Evolutionary conservation across 2,113 vertebrate genomes (phyloP).

Genomic region (Gymnocephalus cernua): DNA sequence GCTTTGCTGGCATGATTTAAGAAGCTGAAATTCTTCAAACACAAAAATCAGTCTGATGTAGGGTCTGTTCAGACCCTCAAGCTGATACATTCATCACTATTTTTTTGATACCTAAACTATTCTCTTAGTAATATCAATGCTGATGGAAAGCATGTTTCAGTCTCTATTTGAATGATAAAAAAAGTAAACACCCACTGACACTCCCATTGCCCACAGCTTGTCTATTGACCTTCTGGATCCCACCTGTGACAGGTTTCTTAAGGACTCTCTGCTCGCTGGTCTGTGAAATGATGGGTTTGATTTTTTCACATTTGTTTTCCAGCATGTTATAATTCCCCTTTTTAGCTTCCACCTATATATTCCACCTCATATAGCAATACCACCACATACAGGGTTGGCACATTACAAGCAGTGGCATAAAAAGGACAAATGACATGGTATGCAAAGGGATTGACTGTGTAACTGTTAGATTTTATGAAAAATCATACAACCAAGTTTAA

Average conservation of each 20-base stretch:
- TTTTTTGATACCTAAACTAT: background rate
- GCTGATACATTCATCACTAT: background rate
- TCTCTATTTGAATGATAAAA: background rate
- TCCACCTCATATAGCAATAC: background rate
- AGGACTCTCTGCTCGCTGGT: background rate
- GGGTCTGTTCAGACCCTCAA: background rate
- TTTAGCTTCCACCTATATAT: no score
- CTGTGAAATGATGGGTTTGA: background rate
- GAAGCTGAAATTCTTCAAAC: background rate
- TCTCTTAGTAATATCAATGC: background rate
- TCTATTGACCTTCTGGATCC: background rate
- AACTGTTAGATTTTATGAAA: conserved; percentile 1
- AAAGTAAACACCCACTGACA: background rate
- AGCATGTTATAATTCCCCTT: background rate
- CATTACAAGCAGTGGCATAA: background rate
- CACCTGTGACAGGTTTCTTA: background rate
- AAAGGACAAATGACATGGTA: background rate
- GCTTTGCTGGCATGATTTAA: background rate
- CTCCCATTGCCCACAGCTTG: background rate
- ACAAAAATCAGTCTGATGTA: background rate
- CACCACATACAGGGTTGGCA: background rate
- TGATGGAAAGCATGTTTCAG: background rate
- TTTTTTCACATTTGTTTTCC: background rate
- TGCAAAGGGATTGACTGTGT: conserved; percentile 2
- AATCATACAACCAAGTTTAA: conserved; percentile 1